These are phyloP conservation scores for Diachrysia chrysitis DNA, from an alignment of 2,888 invertebrate genomes.

Conservation along the genomic window DNA sequence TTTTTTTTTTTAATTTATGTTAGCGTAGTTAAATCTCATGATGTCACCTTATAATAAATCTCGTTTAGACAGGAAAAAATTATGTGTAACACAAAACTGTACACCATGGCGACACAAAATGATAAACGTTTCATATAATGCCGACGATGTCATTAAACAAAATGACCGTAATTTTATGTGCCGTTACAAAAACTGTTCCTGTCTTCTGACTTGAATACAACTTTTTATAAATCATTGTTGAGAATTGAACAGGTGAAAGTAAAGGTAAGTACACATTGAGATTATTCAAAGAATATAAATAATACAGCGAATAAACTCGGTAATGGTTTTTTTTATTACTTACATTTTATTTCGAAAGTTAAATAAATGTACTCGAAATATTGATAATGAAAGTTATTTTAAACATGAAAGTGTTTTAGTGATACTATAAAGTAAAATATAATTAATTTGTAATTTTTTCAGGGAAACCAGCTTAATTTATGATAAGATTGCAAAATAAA, in stretches of 20 bases:
- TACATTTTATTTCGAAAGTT: background rate
- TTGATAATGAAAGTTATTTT: no score
- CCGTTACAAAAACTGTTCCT: slow-evolving; percentile 68
- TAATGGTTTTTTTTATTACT: background rate
- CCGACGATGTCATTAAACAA: slow-evolving; percentile 62
- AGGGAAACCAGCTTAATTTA: no score
- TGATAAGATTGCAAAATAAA: no score
- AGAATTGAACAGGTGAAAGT: slow-evolving; percentile 52
- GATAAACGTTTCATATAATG: slow-evolving; percentile 55
- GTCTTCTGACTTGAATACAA: slow-evolving; percentile 47
- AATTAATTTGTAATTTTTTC: no score
- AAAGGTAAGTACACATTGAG: slow-evolving; percentile 32
- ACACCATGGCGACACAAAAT: slow-evolving; percentile 55
- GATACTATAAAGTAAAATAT: background rate
- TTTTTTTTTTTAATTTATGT: slow-evolving; percentile 35
- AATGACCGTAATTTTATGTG: slow-evolving; percentile 62
- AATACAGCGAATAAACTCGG: slow-evolving; percentile 1
- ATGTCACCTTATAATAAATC: slow-evolving; percentile 42
- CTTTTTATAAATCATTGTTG: slow-evolving; percentile 48
- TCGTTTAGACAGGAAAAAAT: slow-evolving; percentile 49
- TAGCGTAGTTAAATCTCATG: slow-evolving; percentile 20
- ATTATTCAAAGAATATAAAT: background rate
- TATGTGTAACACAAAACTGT: slow-evolving; percentile 49
- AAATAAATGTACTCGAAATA: background rate
- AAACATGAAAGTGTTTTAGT: background rate